Evolutionary conservation across 2,113 vertebrate genomes (phyloP), one percentile per base, ranked within the genome.

Genomic region (Lepidothrix coronata): DNA sequence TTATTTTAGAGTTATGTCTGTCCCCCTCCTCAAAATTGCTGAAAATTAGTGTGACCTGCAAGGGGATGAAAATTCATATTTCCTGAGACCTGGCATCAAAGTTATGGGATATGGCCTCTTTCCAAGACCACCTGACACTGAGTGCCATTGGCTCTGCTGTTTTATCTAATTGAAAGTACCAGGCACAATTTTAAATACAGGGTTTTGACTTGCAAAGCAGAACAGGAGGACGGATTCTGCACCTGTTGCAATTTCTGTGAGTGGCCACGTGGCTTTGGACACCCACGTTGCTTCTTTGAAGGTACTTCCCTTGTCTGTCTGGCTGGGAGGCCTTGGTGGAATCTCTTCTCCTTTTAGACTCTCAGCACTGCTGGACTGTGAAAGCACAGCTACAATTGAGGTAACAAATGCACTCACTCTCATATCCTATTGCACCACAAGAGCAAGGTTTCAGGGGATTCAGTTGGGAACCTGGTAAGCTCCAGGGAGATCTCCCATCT

Each of bases 271-370:
- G 48, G 4, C 28, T 91, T 52, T 59, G 52, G 70, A 65, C 9
- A 66, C 5, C 15, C 62, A 16, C 0, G 0, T 33, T 57, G 48
- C 21, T 48, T 72, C 35, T 72, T 11, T 37, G 14, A 55, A 35
- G 2, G 0, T 35, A 3, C 7, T 71, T 63, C 35, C 23, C 21
- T 74, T 59, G 15, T 48, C 41, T 49, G 5, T 25, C 35, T 61
- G 62, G 10, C 35, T 92, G 81, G 70, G 44, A 85, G 73, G 23
- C 13, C 39, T 65, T 70, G 0, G 0, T 61, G 52, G 44, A 72
- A 28, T 20, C 78, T 85, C n/a, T 55, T 30, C 5, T 73, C 20
- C 28, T 66, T 75, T 49, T 54, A 83, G 49, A 12, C 24, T 41
- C 15, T 35, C 21, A 75, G 39, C 41, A 20, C 14, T 21, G 59